phyloP scores from a whole-genome alignment of 1,140 invertebrate species.

The Drosophila ironensis region DNA sequence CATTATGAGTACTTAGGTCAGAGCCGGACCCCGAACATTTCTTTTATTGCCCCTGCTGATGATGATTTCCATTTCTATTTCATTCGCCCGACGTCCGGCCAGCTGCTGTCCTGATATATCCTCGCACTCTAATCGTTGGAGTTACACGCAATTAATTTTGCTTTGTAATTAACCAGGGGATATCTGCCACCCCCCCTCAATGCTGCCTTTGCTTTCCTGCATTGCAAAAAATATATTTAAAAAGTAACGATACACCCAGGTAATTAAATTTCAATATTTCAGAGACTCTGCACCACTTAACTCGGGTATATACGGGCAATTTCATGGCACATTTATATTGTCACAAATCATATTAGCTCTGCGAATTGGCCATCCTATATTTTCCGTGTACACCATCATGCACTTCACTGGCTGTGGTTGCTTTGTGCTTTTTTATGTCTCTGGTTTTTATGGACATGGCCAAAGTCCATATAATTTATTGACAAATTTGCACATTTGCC shows the following conservation, averaged over 20 bases:
- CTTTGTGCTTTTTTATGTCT: slow-evolving; percentile 53
- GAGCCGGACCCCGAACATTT: slow-evolving; percentile 57
- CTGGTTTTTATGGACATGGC: slow-evolving; percentile 64
- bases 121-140: slow-evolving; percentile 62
- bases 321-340: no score
- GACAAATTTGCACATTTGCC: slow-evolving; percentile 69
- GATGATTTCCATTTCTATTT: slow-evolving; percentile 46
- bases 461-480: slow-evolving; percentile 76
- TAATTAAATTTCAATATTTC: no score
- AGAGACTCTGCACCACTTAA: no score
- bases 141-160: slow-evolving; percentile 78
- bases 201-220: not conserved
- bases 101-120: slow-evolving; percentile 43
- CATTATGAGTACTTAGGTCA: slow-evolving; percentile 69
- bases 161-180: slow-evolving; percentile 72
- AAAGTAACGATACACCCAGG: no score
- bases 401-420: slow-evolving; percentile 3
- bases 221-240: not conserved
- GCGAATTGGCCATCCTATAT: not conserved
- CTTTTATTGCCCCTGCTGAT: slow-evolving; percentile 61
- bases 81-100: slow-evolving; percentile 12
- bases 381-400: not conserved
- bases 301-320: no score
- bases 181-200: not conserved
- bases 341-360: no score